Conservation (phyloP, 2,888 invertebrate species). For the Bimastos eiseni region DNA sequence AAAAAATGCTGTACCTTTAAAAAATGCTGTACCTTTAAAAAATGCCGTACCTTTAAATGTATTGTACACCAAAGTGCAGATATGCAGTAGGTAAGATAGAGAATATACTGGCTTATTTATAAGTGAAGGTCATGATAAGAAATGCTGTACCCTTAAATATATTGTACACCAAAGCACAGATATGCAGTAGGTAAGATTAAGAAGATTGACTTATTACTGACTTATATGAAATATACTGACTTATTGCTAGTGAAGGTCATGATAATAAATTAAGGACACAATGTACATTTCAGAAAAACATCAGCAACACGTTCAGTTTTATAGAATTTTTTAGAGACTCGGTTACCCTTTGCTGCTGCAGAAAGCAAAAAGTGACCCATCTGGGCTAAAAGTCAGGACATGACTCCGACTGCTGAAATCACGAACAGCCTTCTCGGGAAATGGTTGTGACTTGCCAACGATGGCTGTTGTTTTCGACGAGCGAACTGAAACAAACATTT, state of each 20-base stretch:
- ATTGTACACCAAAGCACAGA: too few species aligned
- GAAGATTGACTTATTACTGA: not conserved
- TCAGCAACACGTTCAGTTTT: not conserved
- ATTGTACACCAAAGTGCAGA: too few species aligned
- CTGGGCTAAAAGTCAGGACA: slow-evolving; percentile 38
- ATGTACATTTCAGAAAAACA: not conserved
- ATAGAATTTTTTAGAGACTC: not conserved
- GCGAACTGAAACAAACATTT: not conserved
- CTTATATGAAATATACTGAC: too few species aligned
- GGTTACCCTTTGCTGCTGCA: slow-evolving; percentile 38
- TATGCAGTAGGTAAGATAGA: too few species aligned
- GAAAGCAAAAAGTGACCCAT: slow-evolving; percentile 39
- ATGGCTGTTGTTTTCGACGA: not conserved
- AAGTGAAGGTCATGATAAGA: too few species aligned
- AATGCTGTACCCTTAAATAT: too few species aligned
- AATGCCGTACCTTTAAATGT: too few species aligned
- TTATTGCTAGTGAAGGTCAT: not conserved
- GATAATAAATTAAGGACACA: not conserved
- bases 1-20: too few species aligned
- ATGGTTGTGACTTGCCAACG: not conserved
- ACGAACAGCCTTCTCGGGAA: not conserved
- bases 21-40: too few species aligned
- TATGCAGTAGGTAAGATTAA: too few species aligned
- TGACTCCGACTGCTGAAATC: not conserved
- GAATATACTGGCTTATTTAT: too few species aligned